phyloP scores from a whole-genome alignment of 2,113 vertebrate species.

The Lathamus discolor region DNA sequence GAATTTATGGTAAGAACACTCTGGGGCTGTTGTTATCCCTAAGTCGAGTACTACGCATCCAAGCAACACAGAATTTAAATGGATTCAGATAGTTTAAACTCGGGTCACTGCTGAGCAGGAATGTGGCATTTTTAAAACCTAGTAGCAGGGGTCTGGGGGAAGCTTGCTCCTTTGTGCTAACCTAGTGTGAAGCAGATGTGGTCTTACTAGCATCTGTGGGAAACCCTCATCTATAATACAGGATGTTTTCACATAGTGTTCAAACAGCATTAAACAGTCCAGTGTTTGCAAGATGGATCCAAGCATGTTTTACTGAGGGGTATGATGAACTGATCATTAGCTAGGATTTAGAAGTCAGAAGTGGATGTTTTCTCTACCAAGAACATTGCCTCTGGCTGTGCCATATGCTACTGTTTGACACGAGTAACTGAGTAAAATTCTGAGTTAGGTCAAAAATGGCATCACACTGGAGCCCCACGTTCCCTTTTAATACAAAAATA shows the following conservation, averaged over 20 bases:
- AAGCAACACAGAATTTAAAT: background rate
- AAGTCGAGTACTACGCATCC: background rate
- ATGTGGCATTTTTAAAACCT: background rate
- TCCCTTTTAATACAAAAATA: background rate
- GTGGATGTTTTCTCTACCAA: background rate
- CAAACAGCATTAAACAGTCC: background rate
- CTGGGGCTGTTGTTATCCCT: background rate
- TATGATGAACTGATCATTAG: background rate
- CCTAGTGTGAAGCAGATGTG: background rate
- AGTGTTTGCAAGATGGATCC: background rate
- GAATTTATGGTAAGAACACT: background rate
- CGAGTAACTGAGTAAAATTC: background rate
- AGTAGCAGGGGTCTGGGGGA: background rate
- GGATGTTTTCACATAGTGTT: background rate
- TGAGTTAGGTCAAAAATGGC: background rate
- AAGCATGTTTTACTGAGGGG: background rate
- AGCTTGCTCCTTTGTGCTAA: background rate
- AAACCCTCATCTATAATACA: background rate
- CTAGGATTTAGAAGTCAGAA: background rate
- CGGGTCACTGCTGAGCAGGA: fast-evolving
- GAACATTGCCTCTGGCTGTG: background rate
- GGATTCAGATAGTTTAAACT: background rate
- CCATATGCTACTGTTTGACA: background rate
- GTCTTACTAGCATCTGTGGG: background rate
- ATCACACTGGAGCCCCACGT: fast-evolving